Base-by-base conservation (phyloP, 1,140 invertebrate genomes). In the Yoshiicerus persimilis region DNA sequence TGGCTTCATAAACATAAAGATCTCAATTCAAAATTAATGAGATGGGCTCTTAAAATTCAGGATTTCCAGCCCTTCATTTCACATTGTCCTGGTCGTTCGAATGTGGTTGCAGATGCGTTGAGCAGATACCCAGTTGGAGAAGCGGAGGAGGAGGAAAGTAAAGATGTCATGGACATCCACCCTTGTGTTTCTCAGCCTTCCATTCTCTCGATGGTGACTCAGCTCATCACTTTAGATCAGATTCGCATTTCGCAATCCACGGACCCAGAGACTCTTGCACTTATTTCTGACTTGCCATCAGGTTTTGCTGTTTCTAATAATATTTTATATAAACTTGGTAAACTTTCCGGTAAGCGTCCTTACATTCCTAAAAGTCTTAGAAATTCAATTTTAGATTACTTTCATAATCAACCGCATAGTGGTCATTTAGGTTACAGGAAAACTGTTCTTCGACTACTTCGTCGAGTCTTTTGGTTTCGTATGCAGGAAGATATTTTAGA, bases 21-120 rank as follows among this genome's bases (percentile, higher is more conserved):
- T 8, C 47, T 75, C 4, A 86, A 66, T 41, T 47, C 62, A 1
- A 90, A 89, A 80, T 39, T 90, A 1, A 30, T 39, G 30, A 23
- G 90, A 34, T 92, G 91, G 91, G 84, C 89, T 9, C 23, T 39
- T 6, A 36, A 23, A 84, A 39, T 84, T 11, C 80, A 84, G 13
- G 23, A 47, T 39, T 84, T 39, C 39, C 36, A 84, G 25, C 39
- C 39, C 1, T 39, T 25, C 1, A 84, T 84, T 25, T 11, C 80
- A 5, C 39, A 84, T 84, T 27, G 34, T 39, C 36, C 80, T 13
- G 34, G 34, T 11, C 1, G 66, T 32, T 27, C 10, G 1, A 32
- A 75, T 75, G 66, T 75, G 0, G 92, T 92, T 90, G 91, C 90
- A 88, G 91, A 92, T 90, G 62, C 62, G n/a, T 20, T 64, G 8